Evolutionary conservation across 2,113 vertebrate species (phyloP).

Genomic region (Accipiter cooperii): DNA sequence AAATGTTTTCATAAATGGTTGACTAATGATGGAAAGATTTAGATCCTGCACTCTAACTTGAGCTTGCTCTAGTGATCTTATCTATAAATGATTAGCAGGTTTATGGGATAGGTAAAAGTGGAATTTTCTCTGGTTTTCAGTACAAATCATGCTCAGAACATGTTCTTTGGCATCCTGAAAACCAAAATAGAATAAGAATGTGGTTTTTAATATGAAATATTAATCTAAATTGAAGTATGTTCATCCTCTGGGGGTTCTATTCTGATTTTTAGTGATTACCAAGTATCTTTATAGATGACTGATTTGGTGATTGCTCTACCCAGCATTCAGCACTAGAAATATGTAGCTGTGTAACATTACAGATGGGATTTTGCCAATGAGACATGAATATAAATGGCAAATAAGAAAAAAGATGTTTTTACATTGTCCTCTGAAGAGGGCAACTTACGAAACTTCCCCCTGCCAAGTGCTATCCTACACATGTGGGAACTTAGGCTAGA

Average conservation of each 20-base stretch:
- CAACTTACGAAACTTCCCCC: background rate
- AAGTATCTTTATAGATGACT: background rate
- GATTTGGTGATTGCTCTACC: background rate
- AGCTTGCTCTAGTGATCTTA: conserved; percentile 29
- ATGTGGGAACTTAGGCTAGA: background rate
- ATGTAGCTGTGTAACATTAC: background rate
- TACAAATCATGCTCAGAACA: conserved; percentile 11
- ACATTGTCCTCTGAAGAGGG: background rate
- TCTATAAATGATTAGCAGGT: conserved; percentile 35
- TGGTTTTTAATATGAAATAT: conserved; percentile 5
- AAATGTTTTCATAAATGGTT: background rate
- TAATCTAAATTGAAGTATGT: background rate
- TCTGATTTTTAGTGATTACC: conserved; percentile 15
- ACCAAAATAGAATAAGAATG: conserved; percentile 26
- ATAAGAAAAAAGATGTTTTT: background rate
- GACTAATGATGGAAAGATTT: conserved; percentile 21
- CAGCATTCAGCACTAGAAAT: conserved; percentile 22
- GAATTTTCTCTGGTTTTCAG: conserved; percentile 24
- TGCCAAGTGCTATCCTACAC: background rate
- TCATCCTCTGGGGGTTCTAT: background rate
- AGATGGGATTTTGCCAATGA: conserved; percentile 19
- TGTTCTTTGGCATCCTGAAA: conserved; percentile 7
- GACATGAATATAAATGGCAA: background rate
- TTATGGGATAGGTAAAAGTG: conserved; percentile 24
- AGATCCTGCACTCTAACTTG: background rate